Base-by-base conservation (phyloP, 1,140 invertebrate genomes). In the Caenorhabditis inopinata region DNA sequence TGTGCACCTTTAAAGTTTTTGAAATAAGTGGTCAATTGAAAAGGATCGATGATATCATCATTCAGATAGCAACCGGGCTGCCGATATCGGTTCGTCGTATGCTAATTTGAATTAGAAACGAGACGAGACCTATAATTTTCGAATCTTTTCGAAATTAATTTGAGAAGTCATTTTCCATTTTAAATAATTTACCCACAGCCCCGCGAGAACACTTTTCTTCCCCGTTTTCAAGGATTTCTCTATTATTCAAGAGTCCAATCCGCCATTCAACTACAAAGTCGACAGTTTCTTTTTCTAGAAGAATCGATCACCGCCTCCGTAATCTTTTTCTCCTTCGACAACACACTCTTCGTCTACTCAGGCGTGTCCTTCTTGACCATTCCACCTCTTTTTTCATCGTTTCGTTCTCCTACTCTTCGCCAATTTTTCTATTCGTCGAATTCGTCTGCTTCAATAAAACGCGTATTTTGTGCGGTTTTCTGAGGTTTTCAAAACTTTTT, bases 391-490 rank as follows among this genome's bases (percentile, higher is more conserved):
- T 38, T 68, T 32, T 68, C 27, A 38, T 32, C 32, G 35, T 68
- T 18, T 68, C 32, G 35, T 21, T 25, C 11, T 21, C 53, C 35
- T 16, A 16, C 32, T 32, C 32, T 16, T 9, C 14, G 14, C 7
- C 23, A 32, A 68, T 68, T 68, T 68, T 38, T 27, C 32, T 32
- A 68, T 68, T 68, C 32, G 58, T 38, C 58, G 25, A 68, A 68
- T 21, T 68, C 51, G 32, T 23, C 18, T 29, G 35, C 32, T 68
- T 6, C 2, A 38, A 68, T 32, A 68, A 38, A 68, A 68, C 35
- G 29, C 23, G 12, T n/a, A 32, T 68, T 68, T 9, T 6, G 7
- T 12, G 1, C 5, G 11, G n/a, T 21, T 68, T 29, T 68, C 32
- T 32, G 11, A 21, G 32, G 21, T 12, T 42, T 68, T 21, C 23